A percentile compares a stretch with the other conserved stretches of the same genome.
Evolutionary conservation across 1,140 invertebrate species (phyloP).

Genomic region (Temnothorax nylanderi): DNA sequence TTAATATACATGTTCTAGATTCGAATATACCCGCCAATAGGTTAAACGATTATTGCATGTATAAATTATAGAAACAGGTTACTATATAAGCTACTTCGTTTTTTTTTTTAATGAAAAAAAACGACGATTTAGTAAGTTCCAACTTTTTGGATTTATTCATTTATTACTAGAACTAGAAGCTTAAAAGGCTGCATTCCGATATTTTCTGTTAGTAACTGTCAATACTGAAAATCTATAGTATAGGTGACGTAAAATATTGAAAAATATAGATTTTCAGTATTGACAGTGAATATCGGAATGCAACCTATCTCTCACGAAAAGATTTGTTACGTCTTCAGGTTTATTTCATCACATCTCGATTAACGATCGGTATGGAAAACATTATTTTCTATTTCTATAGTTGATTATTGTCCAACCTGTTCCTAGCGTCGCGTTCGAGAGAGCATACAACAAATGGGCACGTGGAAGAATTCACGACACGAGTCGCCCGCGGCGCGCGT

Average conservation of each 20-base stretch:
- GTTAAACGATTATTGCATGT: background rate
- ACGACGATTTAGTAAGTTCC: background rate
- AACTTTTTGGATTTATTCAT: slow-evolving; percentile 6
- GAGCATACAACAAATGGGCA: background rate
- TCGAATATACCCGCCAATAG: background rate
- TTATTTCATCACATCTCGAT: background rate
- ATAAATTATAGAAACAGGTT: background rate
- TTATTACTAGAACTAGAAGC: background rate
- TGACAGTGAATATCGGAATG: no score
- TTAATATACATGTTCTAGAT: background rate
- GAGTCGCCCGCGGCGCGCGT: background rate
- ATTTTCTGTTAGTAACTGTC: no score
- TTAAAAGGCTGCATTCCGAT: no score
- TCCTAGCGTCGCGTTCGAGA: background rate
- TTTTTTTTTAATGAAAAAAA: background rate
- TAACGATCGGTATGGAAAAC: background rate
- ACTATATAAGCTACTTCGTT: background rate
- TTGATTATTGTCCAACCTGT: background rate
- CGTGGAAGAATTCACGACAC: slow-evolving; percentile 36
- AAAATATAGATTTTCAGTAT: no score
- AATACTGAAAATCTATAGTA: no score
- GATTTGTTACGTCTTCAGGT: background rate
- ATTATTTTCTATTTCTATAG: background rate
- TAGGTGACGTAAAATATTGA: no score
- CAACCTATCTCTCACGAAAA: no score